Base-by-base conservation (phyloP, 2,113 vertebrate species). In the Myxocyprinus asiaticus region DNA sequence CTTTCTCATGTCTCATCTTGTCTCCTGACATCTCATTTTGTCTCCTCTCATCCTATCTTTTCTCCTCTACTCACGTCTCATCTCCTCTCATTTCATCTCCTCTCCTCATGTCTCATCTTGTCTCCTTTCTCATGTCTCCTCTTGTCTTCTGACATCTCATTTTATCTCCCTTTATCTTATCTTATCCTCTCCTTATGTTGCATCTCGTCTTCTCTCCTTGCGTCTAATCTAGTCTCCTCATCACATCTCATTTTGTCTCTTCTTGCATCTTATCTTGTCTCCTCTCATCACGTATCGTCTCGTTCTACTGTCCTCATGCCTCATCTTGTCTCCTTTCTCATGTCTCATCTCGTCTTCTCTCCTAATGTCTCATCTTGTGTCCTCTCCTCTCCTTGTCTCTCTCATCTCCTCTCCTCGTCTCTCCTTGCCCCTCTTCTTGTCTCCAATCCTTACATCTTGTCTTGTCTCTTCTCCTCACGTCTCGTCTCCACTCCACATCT, bases 241-340 rank as follows among this genome's bases (percentile, higher is more conserved):
- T 65, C 22, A 33, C 15, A 1, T 69, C 0, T 22, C 51, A 17
- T 69, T 50, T 70, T 11, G 42, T n/a, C 33, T 71, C 50, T 12
- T 71, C 50, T 12, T 14, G 14, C 47, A 48, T 9, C 42, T 67
- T n/a, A 33, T 33, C 22, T 45, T 70, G 47, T 12, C 6, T 42
- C 22, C 55, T n/a, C 22, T 55, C n/a, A 33, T 33, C 5, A 5
- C 2, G 4, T 8, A 7, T 51, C 0, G 2, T 87, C 84, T 82
- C 63, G 22, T 33, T 33, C 22, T 33, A 33, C 76, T 88, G 85
- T 80, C 56, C 55, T 79, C 71, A 53, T 59, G 76, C 79, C 43
- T 78, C 77, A 76, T 85, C 72, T 84, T 82, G 59, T 77, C 82
- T 68, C 77, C 67, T 77, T 33, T 33, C 3, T 33, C 22, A 33